Evolutionary conservation across 2,113 vertebrate species (phyloP).

Genomic region (Platichthys stellatus): DNA sequence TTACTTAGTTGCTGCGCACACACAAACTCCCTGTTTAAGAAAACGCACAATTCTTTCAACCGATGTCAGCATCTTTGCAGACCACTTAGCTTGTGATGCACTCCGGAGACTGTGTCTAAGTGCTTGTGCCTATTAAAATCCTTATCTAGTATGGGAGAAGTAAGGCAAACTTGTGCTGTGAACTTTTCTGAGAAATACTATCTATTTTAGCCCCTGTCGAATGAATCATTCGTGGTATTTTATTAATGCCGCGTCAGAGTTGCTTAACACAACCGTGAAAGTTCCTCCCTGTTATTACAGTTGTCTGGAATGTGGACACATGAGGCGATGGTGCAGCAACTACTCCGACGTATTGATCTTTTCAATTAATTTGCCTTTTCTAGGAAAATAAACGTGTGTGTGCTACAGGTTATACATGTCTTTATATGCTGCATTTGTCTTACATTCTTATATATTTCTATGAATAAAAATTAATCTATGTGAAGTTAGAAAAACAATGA

Average conservation of each 20-base stretch:
- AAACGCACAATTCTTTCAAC: neutral
- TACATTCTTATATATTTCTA: neutral
- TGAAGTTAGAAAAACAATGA: neutral
- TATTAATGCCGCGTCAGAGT: neutral
- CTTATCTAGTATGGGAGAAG: neutral
- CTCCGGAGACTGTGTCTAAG: conserved; percentile 6
- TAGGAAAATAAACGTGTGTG: neutral
- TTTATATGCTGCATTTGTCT: neutral
- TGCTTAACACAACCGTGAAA: neutral
- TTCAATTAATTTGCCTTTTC: neutral
- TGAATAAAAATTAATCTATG: neutral
- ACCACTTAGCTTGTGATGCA: neutral
- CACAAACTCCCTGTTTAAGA: neutral
- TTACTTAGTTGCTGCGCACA: neutral
- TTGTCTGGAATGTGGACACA: neutral
- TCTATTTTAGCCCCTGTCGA: neutral
- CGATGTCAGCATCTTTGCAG: neutral
- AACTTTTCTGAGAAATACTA: neutral
- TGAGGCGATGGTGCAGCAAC: neutral
- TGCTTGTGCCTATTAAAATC: neutral
- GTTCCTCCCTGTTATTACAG: neutral
- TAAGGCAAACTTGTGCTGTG: neutral
- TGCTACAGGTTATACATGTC: neutral
- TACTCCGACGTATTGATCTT: neutral
- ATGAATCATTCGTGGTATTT: neutral